Conservation (phyloP, 2,113 vertebrate species). For the Rhinoptilus africanus region DNA sequence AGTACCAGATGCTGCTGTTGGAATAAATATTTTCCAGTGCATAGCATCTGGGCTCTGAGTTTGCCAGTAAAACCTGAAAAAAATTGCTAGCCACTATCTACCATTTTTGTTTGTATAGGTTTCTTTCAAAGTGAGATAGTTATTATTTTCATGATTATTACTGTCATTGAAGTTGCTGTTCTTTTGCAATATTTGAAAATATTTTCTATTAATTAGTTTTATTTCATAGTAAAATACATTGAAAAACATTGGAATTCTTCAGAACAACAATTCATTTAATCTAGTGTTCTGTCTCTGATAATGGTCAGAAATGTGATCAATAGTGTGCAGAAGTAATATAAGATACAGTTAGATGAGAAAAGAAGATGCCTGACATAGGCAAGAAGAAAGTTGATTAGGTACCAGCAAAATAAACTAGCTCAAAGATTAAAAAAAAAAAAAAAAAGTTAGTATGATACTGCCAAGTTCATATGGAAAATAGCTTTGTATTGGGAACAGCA, state of each 20-base stretch:
- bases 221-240: background rate
- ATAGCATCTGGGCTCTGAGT: slow-evolving; percentile 68
- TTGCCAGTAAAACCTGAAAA: slow-evolving; percentile 38
- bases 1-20: slow-evolving; percentile 68
- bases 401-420: background rate
- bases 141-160: background rate
- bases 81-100: background rate
- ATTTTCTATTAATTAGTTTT: background rate
- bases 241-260: background rate
- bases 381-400: background rate
- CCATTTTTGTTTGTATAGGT: background rate
- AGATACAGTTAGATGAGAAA: background rate
- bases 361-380: background rate
- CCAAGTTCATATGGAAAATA: background rate
- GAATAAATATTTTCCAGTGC: slow-evolving; percentile 69
- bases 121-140: background rate
- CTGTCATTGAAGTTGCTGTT: background rate
- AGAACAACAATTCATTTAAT: background rate
- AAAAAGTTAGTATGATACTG: background rate
- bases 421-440: background rate
- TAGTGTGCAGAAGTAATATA: background rate
- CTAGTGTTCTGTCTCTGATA: background rate
- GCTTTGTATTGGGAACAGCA: background rate
- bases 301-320: background rate
- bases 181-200: background rate